Evolutionary conservation across 2,888 invertebrate genomes (phyloP).

Genomic region (Zeuzera pyrina): DNA sequence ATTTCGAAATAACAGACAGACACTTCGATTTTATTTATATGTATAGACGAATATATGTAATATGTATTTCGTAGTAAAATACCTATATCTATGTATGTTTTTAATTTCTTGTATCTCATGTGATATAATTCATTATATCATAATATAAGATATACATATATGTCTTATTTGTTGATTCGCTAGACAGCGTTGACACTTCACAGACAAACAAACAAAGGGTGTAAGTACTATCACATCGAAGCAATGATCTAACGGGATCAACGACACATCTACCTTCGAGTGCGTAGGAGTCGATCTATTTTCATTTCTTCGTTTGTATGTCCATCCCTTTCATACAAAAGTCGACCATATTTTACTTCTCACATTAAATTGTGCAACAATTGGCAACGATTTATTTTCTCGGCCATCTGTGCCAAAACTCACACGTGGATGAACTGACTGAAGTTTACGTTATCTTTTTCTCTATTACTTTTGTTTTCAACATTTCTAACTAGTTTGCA

Average conservation of each 20-base stretch:
- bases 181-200: not conserved
- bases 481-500: too few species aligned
- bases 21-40: too few species aligned
- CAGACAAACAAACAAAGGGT: not conserved
- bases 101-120: not conserved
- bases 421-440: slow-evolving; percentile 50
- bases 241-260: slow-evolving; percentile 50
- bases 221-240: not conserved
- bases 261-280: slow-evolving; percentile 45
- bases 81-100: too few species aligned
- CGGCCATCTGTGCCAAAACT: slow-evolving; percentile 46
- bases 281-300: slow-evolving; percentile 67
- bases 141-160: not conserved
- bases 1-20: too few species aligned
- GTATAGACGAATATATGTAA: too few species aligned
- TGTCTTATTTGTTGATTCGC: not conserved
- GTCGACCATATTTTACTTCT: slow-evolving; percentile 17
- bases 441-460: not conserved
- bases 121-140: not conserved
- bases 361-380: slow-evolving; percentile 50
- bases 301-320: slow-evolving; percentile 43
- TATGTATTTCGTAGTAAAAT: too few species aligned
- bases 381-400: slow-evolving; percentile 56
- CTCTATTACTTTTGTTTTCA: too few species aligned
- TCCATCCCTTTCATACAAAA: slow-evolving; percentile 27